A percentile compares a stretch with the other conserved stretches of the same genome.
Conservation (phyloP, 2,113 vertebrate genomes). For the Reinhardtius hippoglossoides region DNA sequence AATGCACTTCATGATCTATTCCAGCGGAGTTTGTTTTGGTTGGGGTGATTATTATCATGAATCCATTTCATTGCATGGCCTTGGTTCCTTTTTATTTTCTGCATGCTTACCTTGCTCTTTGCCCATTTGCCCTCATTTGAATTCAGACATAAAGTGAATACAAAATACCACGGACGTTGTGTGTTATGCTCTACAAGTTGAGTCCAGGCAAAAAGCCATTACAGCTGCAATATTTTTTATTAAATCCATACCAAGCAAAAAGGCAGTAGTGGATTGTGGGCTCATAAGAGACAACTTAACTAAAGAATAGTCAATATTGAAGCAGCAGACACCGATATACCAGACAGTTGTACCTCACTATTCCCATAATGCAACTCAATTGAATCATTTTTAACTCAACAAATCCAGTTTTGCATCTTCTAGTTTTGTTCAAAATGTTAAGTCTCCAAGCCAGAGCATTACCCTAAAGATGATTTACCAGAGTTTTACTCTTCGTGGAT, state of each 20-base stretch:
- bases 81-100: slow-evolving; percentile 1
- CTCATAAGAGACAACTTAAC: too few species aligned
- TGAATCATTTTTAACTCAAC: too few species aligned
- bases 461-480: too few species aligned
- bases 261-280: neutral
- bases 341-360: too few species aligned
- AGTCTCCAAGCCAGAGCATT: neutral
- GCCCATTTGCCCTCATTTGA: slow-evolving; percentile 25
- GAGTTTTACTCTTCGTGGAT: neutral
- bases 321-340: too few species aligned
- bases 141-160: slow-evolving; percentile 33
- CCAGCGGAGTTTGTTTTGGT: slow-evolving; percentile 9
- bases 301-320: too few species aligned
- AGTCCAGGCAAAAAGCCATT: slow-evolving; percentile 30
- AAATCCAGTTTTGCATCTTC: too few species aligned
- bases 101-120: neutral
- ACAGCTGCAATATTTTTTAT: slow-evolving; percentile 4
- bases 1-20: neutral
- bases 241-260: neutral
- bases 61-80: slow-evolving; percentile 3
- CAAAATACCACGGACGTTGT: slow-evolving; percentile 1
- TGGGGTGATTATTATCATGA: neutral
- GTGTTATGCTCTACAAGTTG: slow-evolving; percentile 24
- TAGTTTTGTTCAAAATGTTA: neutral
- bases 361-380: too few species aligned